Percentiles rank a stretch among this genome's conserved stretches.
phyloP scores from a whole-genome alignment of 1,140 invertebrate genomes.

The Heliconius nattereri region DNA sequence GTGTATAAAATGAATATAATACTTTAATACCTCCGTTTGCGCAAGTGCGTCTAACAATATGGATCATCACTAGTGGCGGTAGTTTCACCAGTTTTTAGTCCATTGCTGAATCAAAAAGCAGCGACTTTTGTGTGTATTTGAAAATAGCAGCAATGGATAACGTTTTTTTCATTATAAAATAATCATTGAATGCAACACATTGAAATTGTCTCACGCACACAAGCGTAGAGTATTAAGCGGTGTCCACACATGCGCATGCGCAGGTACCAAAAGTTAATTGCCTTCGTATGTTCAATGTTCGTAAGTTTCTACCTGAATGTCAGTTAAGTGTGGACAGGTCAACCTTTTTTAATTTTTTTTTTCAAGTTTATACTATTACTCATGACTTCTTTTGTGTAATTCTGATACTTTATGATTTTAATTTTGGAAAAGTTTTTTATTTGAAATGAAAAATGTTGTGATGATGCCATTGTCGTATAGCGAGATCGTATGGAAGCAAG shows the following conservation, averaged over 20 bases:
- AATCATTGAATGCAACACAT: conserved; percentile 9
- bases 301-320: conserved; percentile 68
- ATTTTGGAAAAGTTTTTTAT: not conserved
- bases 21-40: conserved; percentile 59
- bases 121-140: not conserved
- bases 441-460: not conserved
- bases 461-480: not conserved
- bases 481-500: not conserved
- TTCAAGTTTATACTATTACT: conserved; percentile 26
- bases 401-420: conserved; percentile 13
- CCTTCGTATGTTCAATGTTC: conserved; percentile 74
- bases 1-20: conserved; percentile 40
- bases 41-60: conserved; percentile 50
- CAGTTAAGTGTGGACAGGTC: conserved; percentile 51
- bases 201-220: conserved; percentile 29
- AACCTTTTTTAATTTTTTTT: conserved; percentile 33
- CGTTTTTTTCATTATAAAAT: not conserved
- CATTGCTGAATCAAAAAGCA: not conserved
- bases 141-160: conserved; percentile 33
- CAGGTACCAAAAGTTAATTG: conserved; percentile 67
- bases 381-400: conserved; percentile 21
- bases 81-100: not conserved
- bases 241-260: conserved; percentile 47
- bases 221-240: conserved; percentile 33
- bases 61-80: not conserved